These are phyloP conservation scores for Hozukius guyotensis DNA, from an alignment of 2,797 vertebrate genomes.

Conservation along the genomic window DNA sequence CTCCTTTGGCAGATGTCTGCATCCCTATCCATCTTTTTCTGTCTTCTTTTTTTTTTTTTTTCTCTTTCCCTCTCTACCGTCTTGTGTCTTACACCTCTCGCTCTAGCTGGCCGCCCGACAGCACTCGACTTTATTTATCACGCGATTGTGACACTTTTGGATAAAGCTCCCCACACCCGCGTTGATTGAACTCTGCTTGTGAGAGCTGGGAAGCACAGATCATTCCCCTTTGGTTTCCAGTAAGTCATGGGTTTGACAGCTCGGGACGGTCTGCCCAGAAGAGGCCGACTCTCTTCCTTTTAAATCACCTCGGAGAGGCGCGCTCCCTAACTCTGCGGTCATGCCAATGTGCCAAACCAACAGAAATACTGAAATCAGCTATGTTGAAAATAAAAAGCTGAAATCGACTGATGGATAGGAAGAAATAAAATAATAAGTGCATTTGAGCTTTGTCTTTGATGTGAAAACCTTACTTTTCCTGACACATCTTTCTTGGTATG, in stretches of 20 bases:
- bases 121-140: slow-evolving; percentile 75
- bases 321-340: slow-evolving; percentile 51
- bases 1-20: slow-evolving; percentile 61
- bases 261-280: slow-evolving; percentile 64
- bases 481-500: slow-evolving; percentile 6
- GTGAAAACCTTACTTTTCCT: slow-evolving; percentile 18
- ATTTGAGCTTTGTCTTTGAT: slow-evolving; percentile 36
- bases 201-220: slow-evolving; percentile 70
- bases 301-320: slow-evolving; percentile 66
- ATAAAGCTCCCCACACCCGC: slow-evolving; percentile 64
- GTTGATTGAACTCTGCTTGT: slow-evolving; percentile 71
- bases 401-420: not conserved
- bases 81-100: slow-evolving; percentile 19
- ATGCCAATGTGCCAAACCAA: slow-evolving; percentile 37
- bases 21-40: slow-evolving; percentile 57
- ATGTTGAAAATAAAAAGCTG: slow-evolving; percentile 19
- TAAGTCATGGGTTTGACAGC: slow-evolving; percentile 74
- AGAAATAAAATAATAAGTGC: not conserved
- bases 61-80: not conserved
- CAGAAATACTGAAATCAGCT: slow-evolving; percentile 23
- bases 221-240: slow-evolving; percentile 73
- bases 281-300: slow-evolving; percentile 50
- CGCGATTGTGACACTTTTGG: slow-evolving; percentile 74
- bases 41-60: not conserved
- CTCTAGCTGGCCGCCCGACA: slow-evolving; percentile 38